Evolutionary conservation across 2,797 vertebrate species (phyloP), one percentile per base, ranked within the genome.

Genomic region (Gallinago solitaria): DNA sequence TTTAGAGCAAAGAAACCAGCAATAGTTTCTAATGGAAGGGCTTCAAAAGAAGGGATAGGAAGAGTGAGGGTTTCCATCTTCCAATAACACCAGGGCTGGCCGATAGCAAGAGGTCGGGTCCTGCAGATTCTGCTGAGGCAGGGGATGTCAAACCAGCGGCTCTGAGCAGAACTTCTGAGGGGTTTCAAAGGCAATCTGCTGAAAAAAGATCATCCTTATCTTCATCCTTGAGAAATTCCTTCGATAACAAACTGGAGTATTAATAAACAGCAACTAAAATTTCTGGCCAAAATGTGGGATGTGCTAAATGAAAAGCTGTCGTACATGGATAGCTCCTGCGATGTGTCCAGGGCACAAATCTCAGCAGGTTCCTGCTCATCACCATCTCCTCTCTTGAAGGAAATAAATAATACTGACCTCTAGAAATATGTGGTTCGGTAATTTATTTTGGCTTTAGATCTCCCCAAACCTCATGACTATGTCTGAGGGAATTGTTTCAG

Each of bases 371-470:
- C 70, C 47, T 67, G n/a, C 79, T 95, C 88, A 90, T 96, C 86
- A 54, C 37, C 35, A 71, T 68, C 53, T 92, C 47, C 12, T 91
- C 60, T 56, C 23, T 18, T 63, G 81, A 89, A 95, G 16, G 35
- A 69, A 53, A 76, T 63, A 53, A 85, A 81, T 75, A 84, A 45
- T 88, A 79, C 1, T 95, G 92, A 94, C 96, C 92, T 96, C 77
- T 51, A 81, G 60, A 94, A 95, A 95, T 80, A 78, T 9, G 37
- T 77, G 84, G 75, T 86, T 95, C 23, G 6, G 7, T 60, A 89
- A 79, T 91, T 94, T 96, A 91, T 96, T 86, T 95, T 92, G 83
- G 73, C 92, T 97, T 97, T 95, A 94, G 95, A 84, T 86, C 85
- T 97, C 83, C 61, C 79, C 89, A 95, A 83, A 86, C 80, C 83